Evolutionary conservation across 2,888 invertebrate species (phyloP).

Genomic region (Thecophora atra): DNA sequence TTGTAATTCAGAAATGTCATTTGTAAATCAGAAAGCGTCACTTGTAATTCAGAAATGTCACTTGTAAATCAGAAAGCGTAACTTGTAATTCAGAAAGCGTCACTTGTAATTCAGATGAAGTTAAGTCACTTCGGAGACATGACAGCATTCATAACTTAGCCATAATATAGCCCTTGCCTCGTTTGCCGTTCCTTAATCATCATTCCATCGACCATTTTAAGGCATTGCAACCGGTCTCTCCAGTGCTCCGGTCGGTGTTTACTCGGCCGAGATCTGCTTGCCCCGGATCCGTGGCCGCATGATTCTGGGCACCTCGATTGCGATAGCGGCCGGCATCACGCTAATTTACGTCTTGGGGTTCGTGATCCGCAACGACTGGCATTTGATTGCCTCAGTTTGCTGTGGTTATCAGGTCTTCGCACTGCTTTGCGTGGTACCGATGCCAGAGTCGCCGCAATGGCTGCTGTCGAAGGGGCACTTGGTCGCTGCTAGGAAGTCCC

Average conservation of each 20-base stretch:
- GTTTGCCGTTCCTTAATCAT: no score
- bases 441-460: conserved; percentile 78
- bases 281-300: conserved; percentile 74
- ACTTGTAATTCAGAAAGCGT: no score
- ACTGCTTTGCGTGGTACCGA: conserved; percentile 67
- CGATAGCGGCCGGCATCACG: conserved; percentile 73
- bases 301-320: conserved; percentile 72
- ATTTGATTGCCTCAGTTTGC: conserved; percentile 59
- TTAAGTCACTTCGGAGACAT: no score
- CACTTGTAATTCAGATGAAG: no score
- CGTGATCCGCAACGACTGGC: conserved; percentile 63
- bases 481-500: conserved; percentile 70
- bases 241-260: conserved; percentile 63
- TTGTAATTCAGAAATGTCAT: no score
- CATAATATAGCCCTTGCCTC: no score
- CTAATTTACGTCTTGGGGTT: conserved; percentile 73
- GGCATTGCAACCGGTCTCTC: conserved; percentile 61
- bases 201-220: conserved; percentile 32
- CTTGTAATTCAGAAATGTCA: no score
- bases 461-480: conserved; percentile 70
- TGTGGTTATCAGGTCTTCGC: conserved; percentile 59
- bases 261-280: conserved; percentile 65
- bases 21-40: no score
- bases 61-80: no score
- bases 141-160: no score